Base-by-base conservation (phyloP, 2,113 vertebrate genomes). In the Mirounga angustirostris region DNA sequence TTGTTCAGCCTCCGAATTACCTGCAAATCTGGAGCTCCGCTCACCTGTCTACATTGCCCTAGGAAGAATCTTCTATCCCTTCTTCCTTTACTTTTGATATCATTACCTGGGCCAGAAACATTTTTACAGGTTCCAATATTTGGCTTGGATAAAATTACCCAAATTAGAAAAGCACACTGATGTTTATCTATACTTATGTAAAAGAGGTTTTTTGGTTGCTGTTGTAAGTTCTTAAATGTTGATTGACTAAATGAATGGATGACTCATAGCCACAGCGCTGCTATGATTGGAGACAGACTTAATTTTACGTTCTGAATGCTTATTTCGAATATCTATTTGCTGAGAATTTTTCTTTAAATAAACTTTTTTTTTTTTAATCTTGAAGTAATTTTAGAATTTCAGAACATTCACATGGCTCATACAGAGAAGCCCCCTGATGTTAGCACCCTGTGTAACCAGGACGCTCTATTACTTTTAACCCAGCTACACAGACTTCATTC, bases 231-330 rank as follows among this genome's bases (percentile, higher is more conserved):
- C 40, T 87, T 78, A 11, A 18, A 46, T 56, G 52, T 50, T 50
- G 95, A 4, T 30, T 79, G 81, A 43, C 12, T 65, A 33, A 84
- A 26, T 14, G 36, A 89, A 13, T 30, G 69, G 24, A 19, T 8
- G n/a, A 50, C 33, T 79, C 36, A 18, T 0, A 33, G 52, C 5
- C 43, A 18, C 15, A 14, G 14, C 0, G 0, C 13, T 54, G 1
- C 59, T 30, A 3, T 0, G 33, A 54, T 1, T 18, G 15, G 73
- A 95, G 63, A 40, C 8, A 52, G 43, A 56, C 33, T 14, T 50
- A 30, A 78, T 33, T 61, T 65, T 18, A 91, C 28, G 1, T 22
- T 74, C 65, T 30, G 33, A 65, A 26, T 52, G 14, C 11, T 67
- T 50, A 43, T 33, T 59, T 63, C 16, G 9, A 59, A 15, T 73